Percentiles rank a stretch among this genome's conserved stretches.
Conservation (phyloP, 2,113 vertebrate genomes). For the Ophthalmotilapia sp. region DNA sequence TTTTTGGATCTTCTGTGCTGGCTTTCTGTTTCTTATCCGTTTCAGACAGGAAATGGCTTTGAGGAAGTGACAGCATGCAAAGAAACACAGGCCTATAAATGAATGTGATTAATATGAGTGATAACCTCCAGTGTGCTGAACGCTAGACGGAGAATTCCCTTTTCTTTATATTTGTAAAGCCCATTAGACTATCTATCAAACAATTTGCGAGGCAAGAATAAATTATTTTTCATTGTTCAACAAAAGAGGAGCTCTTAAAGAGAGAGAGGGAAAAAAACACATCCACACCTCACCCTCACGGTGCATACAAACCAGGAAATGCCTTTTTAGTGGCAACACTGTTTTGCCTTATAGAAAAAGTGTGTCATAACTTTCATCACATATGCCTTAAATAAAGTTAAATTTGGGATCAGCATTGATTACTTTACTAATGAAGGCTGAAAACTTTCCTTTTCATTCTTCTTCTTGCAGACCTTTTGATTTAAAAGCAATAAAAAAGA, state of each 20-base stretch:
- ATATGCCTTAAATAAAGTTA: neutral
- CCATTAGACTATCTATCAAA: neutral
- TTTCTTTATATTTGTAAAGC: neutral
- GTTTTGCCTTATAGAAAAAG: fast-evolving
- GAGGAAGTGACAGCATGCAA: neutral
- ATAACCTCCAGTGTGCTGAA: neutral
- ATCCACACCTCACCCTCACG: neutral
- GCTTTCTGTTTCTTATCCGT: neutral
- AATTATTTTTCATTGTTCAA: neutral
- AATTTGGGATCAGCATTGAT: neutral
- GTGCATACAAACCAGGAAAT: neutral
- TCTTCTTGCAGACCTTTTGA: neutral
- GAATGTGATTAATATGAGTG: neutral
- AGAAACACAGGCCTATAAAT: neutral
- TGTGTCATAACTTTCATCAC: fast-evolving
- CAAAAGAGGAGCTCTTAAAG: neutral
- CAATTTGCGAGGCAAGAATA: fast-evolving
- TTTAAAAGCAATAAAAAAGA: neutral
- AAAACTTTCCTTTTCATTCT: fast-evolving
- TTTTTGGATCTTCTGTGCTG: neutral
- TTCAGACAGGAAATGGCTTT: neutral
- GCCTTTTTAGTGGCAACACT: neutral
- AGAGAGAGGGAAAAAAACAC: fast-evolving
- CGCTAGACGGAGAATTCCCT: fast-evolving
- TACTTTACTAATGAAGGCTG: neutral